A percentile compares a stretch with the other conserved stretches of the same genome.
These are phyloP conservation scores for Prunella strophiata DNA, from an alignment of 2,797 vertebrate genomes.

Conservation along the genomic window DNA sequence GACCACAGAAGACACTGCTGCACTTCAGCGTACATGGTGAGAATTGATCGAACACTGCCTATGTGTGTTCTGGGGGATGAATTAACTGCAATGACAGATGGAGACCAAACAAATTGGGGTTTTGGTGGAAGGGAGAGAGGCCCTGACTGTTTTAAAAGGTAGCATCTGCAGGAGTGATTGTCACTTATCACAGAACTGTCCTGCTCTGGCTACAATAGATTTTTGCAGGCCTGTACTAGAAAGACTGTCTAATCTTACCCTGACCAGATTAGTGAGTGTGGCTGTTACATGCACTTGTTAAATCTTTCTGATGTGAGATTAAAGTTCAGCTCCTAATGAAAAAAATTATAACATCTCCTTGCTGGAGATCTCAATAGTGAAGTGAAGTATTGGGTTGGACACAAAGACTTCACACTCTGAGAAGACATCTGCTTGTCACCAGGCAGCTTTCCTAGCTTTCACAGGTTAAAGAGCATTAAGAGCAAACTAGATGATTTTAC, in stretches of 20 bases:
- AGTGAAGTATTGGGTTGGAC: neutral
- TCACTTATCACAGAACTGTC: neutral
- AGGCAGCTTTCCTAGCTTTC: neutral
- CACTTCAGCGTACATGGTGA: neutral
- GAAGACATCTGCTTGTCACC: neutral
- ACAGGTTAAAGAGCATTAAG: neutral
- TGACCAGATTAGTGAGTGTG: neutral
- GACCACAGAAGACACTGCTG: neutral
- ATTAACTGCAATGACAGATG: neutral
- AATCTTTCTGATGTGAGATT: neutral
- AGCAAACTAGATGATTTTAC: neutral
- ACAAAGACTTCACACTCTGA: neutral
- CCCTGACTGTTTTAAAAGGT: neutral
- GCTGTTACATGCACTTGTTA: neutral
- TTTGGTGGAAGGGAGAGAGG: neutral
- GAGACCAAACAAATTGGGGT: neutral
- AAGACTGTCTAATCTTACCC: neutral
- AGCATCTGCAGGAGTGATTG: neutral
- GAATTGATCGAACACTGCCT: neutral
- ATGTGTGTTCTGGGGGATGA: neutral
- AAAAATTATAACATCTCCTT: neutral
- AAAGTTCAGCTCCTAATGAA: neutral
- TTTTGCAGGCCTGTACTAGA: neutral
- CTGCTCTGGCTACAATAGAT: neutral
- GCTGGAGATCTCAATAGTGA: neutral